A percentile compares a stretch with the other conserved stretches of the same genome.
phyloP scores from a whole-genome alignment of 2,888 invertebrate species.

The Tetheella fluctuosa region DNA sequence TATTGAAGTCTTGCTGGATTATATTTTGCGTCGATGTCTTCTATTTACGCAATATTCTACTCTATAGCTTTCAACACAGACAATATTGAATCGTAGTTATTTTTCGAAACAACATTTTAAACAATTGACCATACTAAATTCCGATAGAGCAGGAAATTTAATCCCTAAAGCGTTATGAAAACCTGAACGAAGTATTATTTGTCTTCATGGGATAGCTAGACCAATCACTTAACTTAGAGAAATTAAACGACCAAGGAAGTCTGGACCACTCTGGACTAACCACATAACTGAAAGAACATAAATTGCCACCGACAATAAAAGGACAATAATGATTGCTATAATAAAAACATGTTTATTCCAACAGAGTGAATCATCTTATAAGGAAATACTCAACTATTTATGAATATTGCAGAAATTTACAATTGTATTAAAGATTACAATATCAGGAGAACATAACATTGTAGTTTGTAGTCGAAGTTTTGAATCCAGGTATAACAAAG shows the following conservation, averaged over 20 bases:
- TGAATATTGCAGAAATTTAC: conserved; percentile 1
- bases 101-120: too few relatives aligned
- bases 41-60: too few relatives aligned
- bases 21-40: not conserved
- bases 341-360: conserved; percentile 5
- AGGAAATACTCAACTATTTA: conserved; percentile 10
- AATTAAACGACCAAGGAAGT: not conserved
- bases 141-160: not conserved
- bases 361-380: conserved; percentile 6
- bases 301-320: conserved; percentile 6
- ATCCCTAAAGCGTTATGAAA: not conserved
- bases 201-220: not conserved
- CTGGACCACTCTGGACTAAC: not conserved
- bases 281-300: conserved; percentile 5
- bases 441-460: not conserved
- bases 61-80: too few relatives aligned
- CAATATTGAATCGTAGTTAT: too few relatives aligned
- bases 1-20: not conserved
- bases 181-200: not conserved
- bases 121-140: not conserved
- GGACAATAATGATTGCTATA: not conserved
- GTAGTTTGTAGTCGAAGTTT: not conserved
- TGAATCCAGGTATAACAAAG: not conserved
- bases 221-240: not conserved
- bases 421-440: conserved; percentile 9